Conservation (phyloP, 2,888 invertebrate species). For the Teinopalpus imperialis region DNA sequence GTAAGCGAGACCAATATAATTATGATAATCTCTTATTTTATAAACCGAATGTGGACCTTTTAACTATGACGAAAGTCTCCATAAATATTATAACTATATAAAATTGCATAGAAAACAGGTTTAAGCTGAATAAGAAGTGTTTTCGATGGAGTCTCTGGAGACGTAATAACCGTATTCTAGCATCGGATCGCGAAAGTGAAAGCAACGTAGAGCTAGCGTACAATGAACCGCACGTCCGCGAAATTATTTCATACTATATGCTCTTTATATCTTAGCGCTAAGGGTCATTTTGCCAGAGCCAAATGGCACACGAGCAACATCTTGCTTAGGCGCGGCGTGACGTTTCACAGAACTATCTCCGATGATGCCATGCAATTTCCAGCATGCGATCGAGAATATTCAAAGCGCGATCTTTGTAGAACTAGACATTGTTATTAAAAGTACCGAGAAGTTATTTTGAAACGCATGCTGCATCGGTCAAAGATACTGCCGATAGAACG, state of each 20-base stretch:
- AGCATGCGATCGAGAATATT: neutral
- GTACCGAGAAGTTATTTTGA: too few species aligned
- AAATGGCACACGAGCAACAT: neutral
- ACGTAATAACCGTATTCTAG: slow-evolving; percentile 12
- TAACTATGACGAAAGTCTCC: too few species aligned
- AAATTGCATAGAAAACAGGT: neutral
- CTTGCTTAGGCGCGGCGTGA: neutral
- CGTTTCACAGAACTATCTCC: neutral
- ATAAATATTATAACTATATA: too few species aligned
- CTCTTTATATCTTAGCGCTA: neutral
- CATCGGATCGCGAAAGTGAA: slow-evolving; percentile 17
- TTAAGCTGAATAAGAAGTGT: neutral
- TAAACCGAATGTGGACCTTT: too few species aligned
- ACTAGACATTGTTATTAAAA: too few species aligned
- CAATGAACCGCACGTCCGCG: slow-evolving; percentile 7
- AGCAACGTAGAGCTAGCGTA: neutral
- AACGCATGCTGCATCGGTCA: too few species aligned
- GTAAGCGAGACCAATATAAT: too few species aligned
- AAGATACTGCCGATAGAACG: too few species aligned
- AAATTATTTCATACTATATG: neutral
- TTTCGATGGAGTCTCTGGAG: neutral
- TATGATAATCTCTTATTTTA: too few species aligned
- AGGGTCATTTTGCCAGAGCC: neutral
- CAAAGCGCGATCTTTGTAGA: too few species aligned
- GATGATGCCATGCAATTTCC: slow-evolving; percentile 3